A percentile compares a stretch with the other conserved stretches of the same genome.
These are phyloP conservation scores for Bombus terrestris DNA, from an alignment of 1,140 invertebrate species.

Conservation along the genomic window DNA sequence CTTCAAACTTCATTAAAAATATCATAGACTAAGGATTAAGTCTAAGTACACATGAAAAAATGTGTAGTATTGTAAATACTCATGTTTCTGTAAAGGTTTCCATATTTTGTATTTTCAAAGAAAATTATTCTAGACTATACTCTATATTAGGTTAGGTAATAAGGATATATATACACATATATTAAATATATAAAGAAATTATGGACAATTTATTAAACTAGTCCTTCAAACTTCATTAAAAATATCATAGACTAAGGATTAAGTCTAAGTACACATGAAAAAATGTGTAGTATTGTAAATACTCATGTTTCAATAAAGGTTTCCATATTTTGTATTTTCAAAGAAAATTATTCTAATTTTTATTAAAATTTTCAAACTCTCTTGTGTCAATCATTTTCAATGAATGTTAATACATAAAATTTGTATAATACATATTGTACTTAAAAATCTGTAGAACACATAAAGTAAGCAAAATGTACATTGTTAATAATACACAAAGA, in stretches of 20 bases:
- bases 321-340: neutral
- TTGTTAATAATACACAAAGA: too few species aligned
- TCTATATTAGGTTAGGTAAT: neutral
- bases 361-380: neutral
- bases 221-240: neutral
- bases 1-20: neutral
- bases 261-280: neutral
- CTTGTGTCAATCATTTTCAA: too few species aligned
- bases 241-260: too few species aligned
- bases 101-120: neutral
- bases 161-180: neutral
- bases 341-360: neutral
- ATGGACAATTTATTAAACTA: too few species aligned
- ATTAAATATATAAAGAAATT: too few species aligned
- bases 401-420: neutral
- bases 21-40: neutral
- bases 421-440: neutral
- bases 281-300: neutral
- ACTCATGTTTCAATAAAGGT: neutral
- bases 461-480: neutral
- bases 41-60: neutral
- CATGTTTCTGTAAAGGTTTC: neutral
- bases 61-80: neutral
- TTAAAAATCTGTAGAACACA: neutral
- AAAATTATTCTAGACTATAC: neutral